Conservation (phyloP, 2,113 vertebrate species). For the Eclectus roratus region DNA sequence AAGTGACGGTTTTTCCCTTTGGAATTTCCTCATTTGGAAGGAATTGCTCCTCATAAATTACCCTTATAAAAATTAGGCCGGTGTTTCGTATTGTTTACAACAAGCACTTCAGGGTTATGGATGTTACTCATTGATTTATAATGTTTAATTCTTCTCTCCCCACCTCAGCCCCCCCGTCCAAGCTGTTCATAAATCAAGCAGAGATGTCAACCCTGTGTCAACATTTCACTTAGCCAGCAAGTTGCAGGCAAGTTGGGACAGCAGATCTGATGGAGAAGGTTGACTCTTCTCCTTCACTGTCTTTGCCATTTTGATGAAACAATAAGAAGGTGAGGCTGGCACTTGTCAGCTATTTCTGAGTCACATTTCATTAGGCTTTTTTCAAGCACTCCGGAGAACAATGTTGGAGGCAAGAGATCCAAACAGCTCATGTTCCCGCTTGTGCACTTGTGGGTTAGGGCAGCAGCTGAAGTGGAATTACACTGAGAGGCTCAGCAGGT, state of each 20-base stretch:
- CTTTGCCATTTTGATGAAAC: slow-evolving; percentile 70
- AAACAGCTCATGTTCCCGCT: slow-evolving; percentile 63
- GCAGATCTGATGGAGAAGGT: slow-evolving; percentile 38
- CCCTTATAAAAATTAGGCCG: slow-evolving; percentile 35
- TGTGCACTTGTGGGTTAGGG: slow-evolving; percentile 21
- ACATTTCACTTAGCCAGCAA: slow-evolving; percentile 68
- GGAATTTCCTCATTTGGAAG: slow-evolving; percentile 63
- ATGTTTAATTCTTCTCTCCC: slow-evolving; percentile 18
- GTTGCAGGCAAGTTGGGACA: slow-evolving; percentile 74
- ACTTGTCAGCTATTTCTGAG: slow-evolving; percentile 75
- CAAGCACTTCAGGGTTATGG: slow-evolving; percentile 38
- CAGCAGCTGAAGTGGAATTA: slow-evolving; percentile 15
- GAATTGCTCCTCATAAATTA: slow-evolving; percentile 61
- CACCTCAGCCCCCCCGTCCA: background rate
- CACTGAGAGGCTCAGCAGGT: slow-evolving; percentile 45
- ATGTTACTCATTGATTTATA: slow-evolving; percentile 66
- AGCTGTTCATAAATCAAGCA: slow-evolving; percentile 67
- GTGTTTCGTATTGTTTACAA: slow-evolving; percentile 44
- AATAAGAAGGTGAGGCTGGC: slow-evolving; percentile 78
- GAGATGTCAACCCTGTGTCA: slow-evolving; percentile 65
- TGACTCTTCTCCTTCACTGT: slow-evolving; percentile 38
- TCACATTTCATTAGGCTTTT: slow-evolving; percentile 72
- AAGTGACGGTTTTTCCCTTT: background rate
- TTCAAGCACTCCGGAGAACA: slow-evolving; percentile 64
- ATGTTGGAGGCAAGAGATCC: slow-evolving; percentile 39